Evolutionary conservation across 2,888 invertebrate species (phyloP).

Genomic region (Metopia argyrocephala): DNA sequence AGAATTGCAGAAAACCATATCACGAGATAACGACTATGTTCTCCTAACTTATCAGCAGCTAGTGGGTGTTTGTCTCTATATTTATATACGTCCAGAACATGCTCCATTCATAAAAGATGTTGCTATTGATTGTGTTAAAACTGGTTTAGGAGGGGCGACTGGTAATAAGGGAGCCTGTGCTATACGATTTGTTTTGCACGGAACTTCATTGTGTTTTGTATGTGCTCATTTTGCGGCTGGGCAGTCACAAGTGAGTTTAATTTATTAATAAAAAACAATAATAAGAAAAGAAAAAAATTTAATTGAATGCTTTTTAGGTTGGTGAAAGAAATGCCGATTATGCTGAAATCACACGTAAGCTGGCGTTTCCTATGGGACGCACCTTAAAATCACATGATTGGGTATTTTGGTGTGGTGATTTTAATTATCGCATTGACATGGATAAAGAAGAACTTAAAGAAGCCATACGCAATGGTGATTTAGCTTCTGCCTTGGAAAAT

Average conservation of each 20-base stretch:
- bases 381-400: conserved; percentile 97
- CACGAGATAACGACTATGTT: conserved; percentile 91
- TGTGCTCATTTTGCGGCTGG: conserved; percentile 99
- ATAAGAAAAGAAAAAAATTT: not conserved
- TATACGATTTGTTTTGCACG: conserved; percentile 93
- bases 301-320: conserved; percentile 61
- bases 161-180: conserved; percentile 97
- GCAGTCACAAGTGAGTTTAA: conserved; percentile 89
- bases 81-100: conserved; percentile 94
- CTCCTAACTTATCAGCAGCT: conserved; percentile 95
- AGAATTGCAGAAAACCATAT: conserved; percentile 94
- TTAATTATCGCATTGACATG: conserved; percentile 98
- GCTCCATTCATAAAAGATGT: conserved; percentile 95
- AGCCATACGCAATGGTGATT: conserved; percentile 82
- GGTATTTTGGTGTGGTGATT: conserved; percentile 99
- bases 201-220: conserved; percentile 97
- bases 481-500: conserved; percentile 87
- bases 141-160: conserved; percentile 98
- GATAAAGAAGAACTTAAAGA: conserved; percentile 95
- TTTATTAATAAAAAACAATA: not conserved
- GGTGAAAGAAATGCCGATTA: conserved; percentile 96
- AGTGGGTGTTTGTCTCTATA: conserved; percentile 97
- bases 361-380: conserved; percentile 94
- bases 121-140: conserved; percentile 97
- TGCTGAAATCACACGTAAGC: conserved; percentile 94